Conservation (phyloP, 1,140 invertebrate species). For the Luehdorfia chinensis region DNA sequence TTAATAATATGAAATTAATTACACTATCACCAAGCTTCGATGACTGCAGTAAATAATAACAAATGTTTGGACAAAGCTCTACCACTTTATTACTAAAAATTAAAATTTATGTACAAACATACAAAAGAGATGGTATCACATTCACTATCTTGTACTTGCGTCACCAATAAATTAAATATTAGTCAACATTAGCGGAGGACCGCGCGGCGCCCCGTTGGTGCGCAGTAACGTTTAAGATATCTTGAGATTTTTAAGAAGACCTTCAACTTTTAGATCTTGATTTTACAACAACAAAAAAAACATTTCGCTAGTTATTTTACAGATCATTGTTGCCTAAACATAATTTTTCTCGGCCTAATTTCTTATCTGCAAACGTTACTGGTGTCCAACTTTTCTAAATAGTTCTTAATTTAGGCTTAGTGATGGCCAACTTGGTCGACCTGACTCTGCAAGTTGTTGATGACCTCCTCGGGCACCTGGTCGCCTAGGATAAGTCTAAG, state of each 20-base stretch:
- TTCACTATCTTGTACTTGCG: slow-evolving; percentile 53
- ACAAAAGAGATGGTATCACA: slow-evolving; percentile 62
- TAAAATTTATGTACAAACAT: slow-evolving; percentile 58
- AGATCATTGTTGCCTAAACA: too few species aligned
- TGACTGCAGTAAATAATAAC: too few species aligned
- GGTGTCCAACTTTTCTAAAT: neutral
- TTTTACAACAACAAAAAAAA: too few species aligned
- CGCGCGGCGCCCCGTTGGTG: slow-evolving; percentile 16
- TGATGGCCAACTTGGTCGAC: slow-evolving; percentile 87
- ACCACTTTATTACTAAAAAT: slow-evolving; percentile 46
- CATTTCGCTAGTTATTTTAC: too few species aligned
- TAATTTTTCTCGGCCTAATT: neutral
- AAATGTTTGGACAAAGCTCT: slow-evolving; percentile 26
- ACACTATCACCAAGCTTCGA: too few species aligned
- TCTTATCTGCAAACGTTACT: neutral
- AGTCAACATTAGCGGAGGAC: slow-evolving; percentile 28
- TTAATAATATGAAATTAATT: too few species aligned
- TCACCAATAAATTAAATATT: slow-evolving; percentile 66
- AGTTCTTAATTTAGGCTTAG: slow-evolving; percentile 34
- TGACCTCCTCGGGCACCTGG: slow-evolving; percentile 90
- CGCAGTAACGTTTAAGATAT: slow-evolving; percentile 27
- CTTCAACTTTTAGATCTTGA: neutral
- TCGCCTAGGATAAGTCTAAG: slow-evolving; percentile 88
- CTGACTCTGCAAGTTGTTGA: slow-evolving; percentile 89
- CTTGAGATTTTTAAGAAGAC: too few species aligned